phyloP scores from a whole-genome alignment of 23 tunicate species.

The Botrylloides violaceus region DNA sequence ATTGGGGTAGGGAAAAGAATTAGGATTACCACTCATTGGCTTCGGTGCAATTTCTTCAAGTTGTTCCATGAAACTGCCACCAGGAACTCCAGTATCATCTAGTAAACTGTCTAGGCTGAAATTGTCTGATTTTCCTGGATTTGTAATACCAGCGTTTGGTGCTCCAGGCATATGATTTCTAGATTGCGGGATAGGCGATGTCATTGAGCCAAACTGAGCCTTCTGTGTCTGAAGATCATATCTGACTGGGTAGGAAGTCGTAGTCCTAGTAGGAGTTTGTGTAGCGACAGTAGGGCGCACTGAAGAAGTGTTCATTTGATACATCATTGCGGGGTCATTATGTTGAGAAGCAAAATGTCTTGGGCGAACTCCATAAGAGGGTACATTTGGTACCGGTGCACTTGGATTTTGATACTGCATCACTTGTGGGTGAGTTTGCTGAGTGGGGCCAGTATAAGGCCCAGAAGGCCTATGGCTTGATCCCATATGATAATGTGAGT shows the following conservation, averaged over 20 bases:
- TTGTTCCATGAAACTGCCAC: constrained; percentile 84
- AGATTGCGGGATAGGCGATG: constrained; percentile 44
- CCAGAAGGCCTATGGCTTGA: background rate
- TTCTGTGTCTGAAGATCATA: constrained; percentile 17
- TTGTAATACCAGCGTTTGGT: background rate
- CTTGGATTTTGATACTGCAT: background rate
- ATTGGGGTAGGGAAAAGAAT: background rate
- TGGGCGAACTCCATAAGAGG: background rate
- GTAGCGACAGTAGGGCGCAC: background rate
- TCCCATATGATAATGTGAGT: background rate
- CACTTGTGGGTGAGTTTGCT: background rate
- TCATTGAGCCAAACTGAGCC: constrained; percentile 27
- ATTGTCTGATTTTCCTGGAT: background rate
- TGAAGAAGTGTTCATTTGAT: background rate
- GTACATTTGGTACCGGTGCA: background rate
- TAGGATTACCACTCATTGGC: background rate
- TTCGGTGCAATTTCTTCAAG: constrained; percentile 52
- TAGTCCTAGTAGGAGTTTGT: background rate
- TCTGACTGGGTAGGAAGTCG: background rate
- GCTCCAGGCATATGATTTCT: constrained; percentile 21
- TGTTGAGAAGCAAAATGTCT: background rate
- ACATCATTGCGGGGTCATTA: background rate
- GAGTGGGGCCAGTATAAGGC: background rate
- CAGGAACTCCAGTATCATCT: constrained; percentile 41
- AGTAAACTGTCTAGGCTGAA: constrained; percentile 79